phyloP scores from a whole-genome alignment of 2,888 invertebrate species.

The Agapetus fuscipes region DNA sequence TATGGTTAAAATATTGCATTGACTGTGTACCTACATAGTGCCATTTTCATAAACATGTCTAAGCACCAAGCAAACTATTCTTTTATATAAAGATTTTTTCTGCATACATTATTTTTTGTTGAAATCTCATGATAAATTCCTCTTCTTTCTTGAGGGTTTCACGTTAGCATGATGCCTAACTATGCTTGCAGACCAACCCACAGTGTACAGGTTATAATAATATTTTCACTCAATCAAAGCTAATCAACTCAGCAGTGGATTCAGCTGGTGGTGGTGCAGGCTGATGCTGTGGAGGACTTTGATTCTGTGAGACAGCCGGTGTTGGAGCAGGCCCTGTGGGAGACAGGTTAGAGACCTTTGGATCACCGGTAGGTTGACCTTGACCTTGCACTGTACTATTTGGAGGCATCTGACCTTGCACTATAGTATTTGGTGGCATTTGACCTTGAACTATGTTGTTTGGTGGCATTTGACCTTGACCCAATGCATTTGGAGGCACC shows the following conservation, averaged over 20 bases:
- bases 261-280: conserved; percentile 23
- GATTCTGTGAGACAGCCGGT: conserved; percentile 26
- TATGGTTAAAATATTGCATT: no score
- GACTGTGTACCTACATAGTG: no score
- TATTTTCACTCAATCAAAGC: conserved; percentile 74
- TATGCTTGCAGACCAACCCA: no score
- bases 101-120: no score
- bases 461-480: conserved; percentile 15
- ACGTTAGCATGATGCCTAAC: no score
- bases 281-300: conserved; percentile 26
- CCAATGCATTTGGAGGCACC: conserved; percentile 14
- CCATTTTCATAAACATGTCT: no score
- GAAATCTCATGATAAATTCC: no score
- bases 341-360: conserved; percentile 13
- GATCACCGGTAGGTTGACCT: conserved; percentile 2
- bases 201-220: no score
- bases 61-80: no score
- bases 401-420: conserved; percentile 21
- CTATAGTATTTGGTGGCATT: conserved; percentile 18
- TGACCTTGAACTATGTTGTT: conserved; percentile 18
- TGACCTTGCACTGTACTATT: conserved; percentile 1
- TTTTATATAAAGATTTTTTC: no score
- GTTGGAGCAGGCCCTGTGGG: conserved; percentile 25
- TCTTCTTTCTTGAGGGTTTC: no score
- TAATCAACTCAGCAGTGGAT: conserved; percentile 66